Percentiles rank a stretch among this genome's conserved stretches.
Conservation (phyloP, 1,140 invertebrate species). For the Amyelois transitella region DNA sequence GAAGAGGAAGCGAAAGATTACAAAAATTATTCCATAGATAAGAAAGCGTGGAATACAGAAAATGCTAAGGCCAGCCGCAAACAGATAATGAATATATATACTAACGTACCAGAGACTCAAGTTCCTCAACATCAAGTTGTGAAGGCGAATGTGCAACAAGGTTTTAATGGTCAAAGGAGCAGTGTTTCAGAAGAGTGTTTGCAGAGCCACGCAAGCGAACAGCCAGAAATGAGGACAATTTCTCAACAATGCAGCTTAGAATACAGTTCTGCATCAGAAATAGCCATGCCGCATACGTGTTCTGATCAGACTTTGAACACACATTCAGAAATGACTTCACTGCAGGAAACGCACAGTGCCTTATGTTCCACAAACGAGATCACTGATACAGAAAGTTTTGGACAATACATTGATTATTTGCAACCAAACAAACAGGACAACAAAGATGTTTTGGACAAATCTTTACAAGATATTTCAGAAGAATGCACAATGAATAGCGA, state of each 20-base stretch:
- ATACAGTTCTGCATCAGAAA: constrained; percentile 66
- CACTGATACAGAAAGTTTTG: constrained; percentile 70
- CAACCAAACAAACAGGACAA: constrained; percentile 46
- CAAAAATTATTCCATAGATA: constrained; percentile 65
- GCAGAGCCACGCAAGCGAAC: constrained; percentile 52
- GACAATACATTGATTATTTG: constrained; percentile 66
- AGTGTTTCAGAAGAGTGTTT: constrained; percentile 65
- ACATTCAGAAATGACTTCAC: constrained; percentile 66
- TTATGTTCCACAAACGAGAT: constrained; percentile 71
- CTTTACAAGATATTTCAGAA: constrained; percentile 61
- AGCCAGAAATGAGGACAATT: constrained; percentile 68
- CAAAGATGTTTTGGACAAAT: constrained; percentile 50
- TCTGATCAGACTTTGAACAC: constrained; percentile 71
- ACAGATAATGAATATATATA: constrained; percentile 83
- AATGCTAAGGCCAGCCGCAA: constrained; percentile 64
- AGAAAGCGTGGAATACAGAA: constrained; percentile 48
- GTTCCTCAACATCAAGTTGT: constrained; percentile 77
- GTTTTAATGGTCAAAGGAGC: constrained; percentile 46
- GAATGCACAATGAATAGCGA: constrained; percentile 63
- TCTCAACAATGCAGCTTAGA: constrained; percentile 72
- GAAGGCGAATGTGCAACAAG: constrained; percentile 56
- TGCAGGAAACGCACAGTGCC: constrained; percentile 69
- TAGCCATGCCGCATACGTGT: constrained; percentile 66
- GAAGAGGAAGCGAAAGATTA: constrained; percentile 74
- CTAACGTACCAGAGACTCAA: constrained; percentile 81